Conservation (phyloP, 2,113 vertebrate species). For the Pandion haliaetus region DNA sequence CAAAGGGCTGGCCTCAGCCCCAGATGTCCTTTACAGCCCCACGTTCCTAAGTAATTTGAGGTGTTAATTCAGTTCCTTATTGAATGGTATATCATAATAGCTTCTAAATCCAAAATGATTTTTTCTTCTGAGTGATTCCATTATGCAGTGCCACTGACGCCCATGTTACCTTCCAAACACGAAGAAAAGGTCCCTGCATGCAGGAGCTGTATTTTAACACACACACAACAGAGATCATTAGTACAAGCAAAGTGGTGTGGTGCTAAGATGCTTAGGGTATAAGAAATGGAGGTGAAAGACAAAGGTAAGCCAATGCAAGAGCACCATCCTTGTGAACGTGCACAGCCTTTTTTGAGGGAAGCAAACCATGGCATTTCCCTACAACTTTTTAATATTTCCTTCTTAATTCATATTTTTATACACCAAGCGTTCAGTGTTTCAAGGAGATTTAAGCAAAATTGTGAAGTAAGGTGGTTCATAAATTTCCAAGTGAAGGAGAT, state of each 20-base stretch:
- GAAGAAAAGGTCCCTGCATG: neutral
- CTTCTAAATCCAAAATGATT: neutral
- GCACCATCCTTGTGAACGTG: neutral
- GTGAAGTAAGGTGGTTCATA: neutral
- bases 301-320: neutral
- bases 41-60: neutral
- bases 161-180: neutral
- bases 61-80: neutral
- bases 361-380: neutral
- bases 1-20: neutral
- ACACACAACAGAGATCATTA: neutral
- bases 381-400: neutral
- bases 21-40: neutral
- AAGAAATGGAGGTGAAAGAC: neutral
- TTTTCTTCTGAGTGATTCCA: neutral
- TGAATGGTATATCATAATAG: neutral
- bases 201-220: neutral
- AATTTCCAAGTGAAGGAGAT: neutral
- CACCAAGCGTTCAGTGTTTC: neutral
- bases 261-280: neutral
- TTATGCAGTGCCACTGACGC: neutral
- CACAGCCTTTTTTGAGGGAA: neutral
- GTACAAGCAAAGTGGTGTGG: neutral
- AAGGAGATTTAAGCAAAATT: neutral
- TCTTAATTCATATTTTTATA: neutral